phyloP scores from a whole-genome alignment of 92 coral and sea anemone genomes.

The Epizoanthus ramosus region DNA sequence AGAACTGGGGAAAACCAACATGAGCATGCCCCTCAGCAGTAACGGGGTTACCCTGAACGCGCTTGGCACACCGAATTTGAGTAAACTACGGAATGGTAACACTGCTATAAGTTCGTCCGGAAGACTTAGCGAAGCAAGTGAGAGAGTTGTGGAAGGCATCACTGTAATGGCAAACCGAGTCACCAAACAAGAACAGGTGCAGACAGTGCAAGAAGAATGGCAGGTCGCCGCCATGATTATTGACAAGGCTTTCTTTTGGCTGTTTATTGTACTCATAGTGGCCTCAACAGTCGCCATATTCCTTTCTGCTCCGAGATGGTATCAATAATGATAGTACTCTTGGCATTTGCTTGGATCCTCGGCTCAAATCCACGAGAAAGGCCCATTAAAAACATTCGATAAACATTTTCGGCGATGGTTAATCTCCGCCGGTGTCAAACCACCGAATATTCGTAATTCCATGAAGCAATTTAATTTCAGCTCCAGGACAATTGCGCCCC shows the following conservation, averaged over 20 bases:
- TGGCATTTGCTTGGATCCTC: too few relatives aligned
- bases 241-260: conserved; percentile 58
- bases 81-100: background rate
- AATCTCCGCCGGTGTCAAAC: too few relatives aligned
- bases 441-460: too few relatives aligned
- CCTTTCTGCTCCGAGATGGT: conserved; percentile 40
- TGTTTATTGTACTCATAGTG: conserved; percentile 43
- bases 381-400: too few relatives aligned
- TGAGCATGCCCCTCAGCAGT: background rate
- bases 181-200: conserved; percentile 26
- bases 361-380: too few relatives aligned
- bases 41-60: conserved; percentile 16
- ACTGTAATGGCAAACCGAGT: conserved; percentile 34
- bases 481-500: too few relatives aligned
- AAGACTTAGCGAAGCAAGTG: conserved; percentile 4
- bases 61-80: conserved; percentile 4
- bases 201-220: conserved; percentile 53
- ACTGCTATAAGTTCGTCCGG: background rate
- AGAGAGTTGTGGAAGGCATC: conserved; percentile 24
- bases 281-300: conserved; percentile 45
- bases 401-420: too few relatives aligned
- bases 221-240: conserved; percentile 56
- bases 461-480: too few relatives aligned
- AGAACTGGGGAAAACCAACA: conserved; percentile 10
- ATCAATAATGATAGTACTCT: background rate